A percentile compares a stretch with the other conserved stretches of the same genome.
Evolutionary conservation across 2,113 vertebrate species (phyloP).

Genomic region (Haliaeetus leucogaster): DNA sequence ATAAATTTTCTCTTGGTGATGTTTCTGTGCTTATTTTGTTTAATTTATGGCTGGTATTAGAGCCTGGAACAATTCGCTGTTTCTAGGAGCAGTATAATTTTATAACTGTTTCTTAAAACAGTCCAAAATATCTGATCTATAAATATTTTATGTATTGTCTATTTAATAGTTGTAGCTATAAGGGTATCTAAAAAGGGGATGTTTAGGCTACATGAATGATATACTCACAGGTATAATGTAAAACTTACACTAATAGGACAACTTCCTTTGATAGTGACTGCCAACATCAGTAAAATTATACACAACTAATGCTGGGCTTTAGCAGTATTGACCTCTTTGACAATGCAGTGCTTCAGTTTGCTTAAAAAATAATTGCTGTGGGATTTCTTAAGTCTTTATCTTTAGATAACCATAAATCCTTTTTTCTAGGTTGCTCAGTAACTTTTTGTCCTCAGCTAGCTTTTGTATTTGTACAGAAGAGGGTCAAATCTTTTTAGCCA

Average conservation of each 20-base stretch:
- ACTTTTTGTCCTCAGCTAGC: neutral
- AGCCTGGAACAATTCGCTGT: accelerated
- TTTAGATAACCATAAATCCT: neutral
- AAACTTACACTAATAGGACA: neutral
- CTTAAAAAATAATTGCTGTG: neutral
- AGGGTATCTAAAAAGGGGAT: neutral
- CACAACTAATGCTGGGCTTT: neutral
- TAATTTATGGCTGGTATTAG: neutral
- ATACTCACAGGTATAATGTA: neutral
- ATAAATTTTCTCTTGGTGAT: neutral
- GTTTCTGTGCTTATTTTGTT: neutral
- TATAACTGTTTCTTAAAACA: neutral
- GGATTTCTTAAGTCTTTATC: neutral
- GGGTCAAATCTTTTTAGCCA: neutral
- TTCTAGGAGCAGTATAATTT: neutral
- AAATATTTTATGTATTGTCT: neutral
- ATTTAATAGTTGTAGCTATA: neutral
- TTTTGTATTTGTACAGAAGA: neutral
- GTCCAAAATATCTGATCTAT: neutral
- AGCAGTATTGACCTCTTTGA: neutral
- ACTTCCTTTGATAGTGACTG: neutral
- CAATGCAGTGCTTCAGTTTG: neutral
- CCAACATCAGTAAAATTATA: neutral
- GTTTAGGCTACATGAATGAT: neutral
- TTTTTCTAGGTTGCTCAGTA: neutral